phyloP scores from a whole-genome alignment of 2,797 vertebrate species.

The Lacerta bilineata region DNA sequence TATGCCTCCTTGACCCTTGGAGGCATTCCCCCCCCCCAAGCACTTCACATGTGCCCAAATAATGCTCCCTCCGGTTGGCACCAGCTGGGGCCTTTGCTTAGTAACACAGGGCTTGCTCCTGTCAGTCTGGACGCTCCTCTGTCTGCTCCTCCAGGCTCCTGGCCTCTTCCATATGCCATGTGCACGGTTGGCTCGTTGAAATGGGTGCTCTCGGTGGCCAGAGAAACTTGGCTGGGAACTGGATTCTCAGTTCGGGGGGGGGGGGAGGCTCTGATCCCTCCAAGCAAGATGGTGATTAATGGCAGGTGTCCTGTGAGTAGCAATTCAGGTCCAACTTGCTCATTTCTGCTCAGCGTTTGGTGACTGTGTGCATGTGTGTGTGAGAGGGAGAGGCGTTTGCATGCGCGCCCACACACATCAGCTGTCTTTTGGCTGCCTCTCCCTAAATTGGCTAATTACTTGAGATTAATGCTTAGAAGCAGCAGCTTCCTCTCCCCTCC shows the following conservation, averaged over 20 bases:
- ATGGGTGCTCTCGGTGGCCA: slow-evolving; percentile 16
- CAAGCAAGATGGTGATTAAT: slow-evolving; percentile 31
- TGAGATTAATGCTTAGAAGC: slow-evolving; percentile 36
- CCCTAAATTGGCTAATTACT: slow-evolving; percentile 43
- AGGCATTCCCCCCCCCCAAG: no score
- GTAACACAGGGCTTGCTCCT: not conserved
- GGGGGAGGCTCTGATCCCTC: not conserved
- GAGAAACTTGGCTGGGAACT: slow-evolving; percentile 39
- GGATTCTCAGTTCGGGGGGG: not conserved
- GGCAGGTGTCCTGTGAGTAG: slow-evolving; percentile 25
- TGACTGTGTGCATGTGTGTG: not conserved
- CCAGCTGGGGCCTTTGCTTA: slow-evolving; percentile 22
- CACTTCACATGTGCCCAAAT: not conserved
- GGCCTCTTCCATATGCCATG: not conserved
- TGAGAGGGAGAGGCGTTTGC: not conserved
- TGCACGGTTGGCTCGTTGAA: slow-evolving; percentile 6
- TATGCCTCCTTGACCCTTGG: not conserved
- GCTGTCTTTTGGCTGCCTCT: slow-evolving; percentile 39
- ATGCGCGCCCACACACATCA: not conserved
- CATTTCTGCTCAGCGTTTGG: not conserved
- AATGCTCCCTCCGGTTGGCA: not conserved
- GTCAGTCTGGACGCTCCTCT: not conserved
- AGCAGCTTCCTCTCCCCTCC: slow-evolving; percentile 18
- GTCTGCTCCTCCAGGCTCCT: not conserved
- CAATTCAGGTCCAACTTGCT: slow-evolving; percentile 16